Evolutionary conservation across 1,140 invertebrate species (phyloP).

Genomic region (Melipona quadrifasciata): DNA sequence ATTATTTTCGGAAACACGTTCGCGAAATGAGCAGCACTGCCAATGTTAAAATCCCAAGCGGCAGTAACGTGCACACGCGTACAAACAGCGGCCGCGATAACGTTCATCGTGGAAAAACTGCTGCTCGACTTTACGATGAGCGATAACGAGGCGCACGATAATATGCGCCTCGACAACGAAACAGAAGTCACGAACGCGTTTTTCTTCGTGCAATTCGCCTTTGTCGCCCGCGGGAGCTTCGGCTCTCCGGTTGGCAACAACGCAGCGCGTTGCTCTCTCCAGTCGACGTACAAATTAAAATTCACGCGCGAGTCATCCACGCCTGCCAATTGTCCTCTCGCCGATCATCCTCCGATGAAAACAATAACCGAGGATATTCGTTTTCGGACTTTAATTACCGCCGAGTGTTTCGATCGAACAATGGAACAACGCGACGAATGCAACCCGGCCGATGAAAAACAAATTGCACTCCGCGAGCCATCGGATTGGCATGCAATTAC

Average conservation of each 20-base stretch:
- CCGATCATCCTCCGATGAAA: not conserved
- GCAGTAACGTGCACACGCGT: constrained; percentile 66
- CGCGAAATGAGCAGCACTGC: constrained; percentile 40
- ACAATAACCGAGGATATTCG: not conserved
- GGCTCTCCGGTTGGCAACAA: not conserved
- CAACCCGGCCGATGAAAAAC: constrained; percentile 29
- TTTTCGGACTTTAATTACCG: constrained; percentile 44
- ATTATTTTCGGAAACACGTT: not conserved
- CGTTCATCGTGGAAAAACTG: constrained; percentile 62
- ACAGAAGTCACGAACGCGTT: not conserved
- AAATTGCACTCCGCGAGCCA: constrained; percentile 55
- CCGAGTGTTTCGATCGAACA: constrained; percentile 43
- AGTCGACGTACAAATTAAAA: not conserved
- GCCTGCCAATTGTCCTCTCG: not conserved
- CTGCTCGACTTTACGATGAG: constrained; percentile 64
- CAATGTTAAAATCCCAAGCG: constrained; percentile 66
- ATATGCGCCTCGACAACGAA: not conserved
- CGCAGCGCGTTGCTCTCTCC: no score
- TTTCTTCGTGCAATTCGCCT: not conserved
- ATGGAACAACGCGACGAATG: constrained; percentile 15
- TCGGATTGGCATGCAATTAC: constrained; percentile 61
- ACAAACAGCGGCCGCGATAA: constrained; percentile 69
- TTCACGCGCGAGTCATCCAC: not conserved
- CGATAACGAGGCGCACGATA: constrained; percentile 56
- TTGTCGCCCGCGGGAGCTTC: not conserved